phyloP scores from a whole-genome alignment of 2,113 vertebrate species.

The Syrmaticus mikado region DNA sequence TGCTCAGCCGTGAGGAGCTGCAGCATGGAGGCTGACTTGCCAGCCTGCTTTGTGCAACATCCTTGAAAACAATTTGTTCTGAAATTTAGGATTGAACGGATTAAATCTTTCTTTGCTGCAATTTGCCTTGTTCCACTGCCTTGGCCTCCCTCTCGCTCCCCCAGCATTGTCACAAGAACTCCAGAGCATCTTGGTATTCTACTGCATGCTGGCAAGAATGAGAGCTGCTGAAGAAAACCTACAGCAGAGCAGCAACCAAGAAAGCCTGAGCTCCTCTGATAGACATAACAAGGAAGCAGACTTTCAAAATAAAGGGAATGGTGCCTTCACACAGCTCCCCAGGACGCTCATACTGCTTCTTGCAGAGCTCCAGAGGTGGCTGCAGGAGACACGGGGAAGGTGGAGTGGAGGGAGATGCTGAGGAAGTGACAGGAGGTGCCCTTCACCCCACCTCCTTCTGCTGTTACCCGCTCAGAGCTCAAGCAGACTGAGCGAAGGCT shows the following conservation, averaged over 20 bases:
- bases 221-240: background rate
- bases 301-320: background rate
- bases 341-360: background rate
- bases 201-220: background rate
- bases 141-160: background rate
- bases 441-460: background rate
- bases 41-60: background rate
- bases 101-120: background rate
- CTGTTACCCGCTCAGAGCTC: background rate
- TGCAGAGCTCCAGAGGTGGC: background rate
- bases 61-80: background rate
- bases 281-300: background rate
- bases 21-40: fast-evolving
- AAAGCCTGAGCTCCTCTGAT: background rate
- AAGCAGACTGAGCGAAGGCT: background rate
- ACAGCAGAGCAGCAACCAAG: background rate
- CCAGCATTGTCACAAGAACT: background rate
- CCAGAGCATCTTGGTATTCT: background rate
- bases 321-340: fast-evolving
- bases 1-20: background rate
- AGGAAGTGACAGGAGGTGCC: background rate
- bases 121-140: fast-evolving
- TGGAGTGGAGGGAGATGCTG: fast-evolving
- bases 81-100: background rate
- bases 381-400: background rate